Conservation (phyloP, 2,888 invertebrate species). For the Campaea margaritaria region DNA sequence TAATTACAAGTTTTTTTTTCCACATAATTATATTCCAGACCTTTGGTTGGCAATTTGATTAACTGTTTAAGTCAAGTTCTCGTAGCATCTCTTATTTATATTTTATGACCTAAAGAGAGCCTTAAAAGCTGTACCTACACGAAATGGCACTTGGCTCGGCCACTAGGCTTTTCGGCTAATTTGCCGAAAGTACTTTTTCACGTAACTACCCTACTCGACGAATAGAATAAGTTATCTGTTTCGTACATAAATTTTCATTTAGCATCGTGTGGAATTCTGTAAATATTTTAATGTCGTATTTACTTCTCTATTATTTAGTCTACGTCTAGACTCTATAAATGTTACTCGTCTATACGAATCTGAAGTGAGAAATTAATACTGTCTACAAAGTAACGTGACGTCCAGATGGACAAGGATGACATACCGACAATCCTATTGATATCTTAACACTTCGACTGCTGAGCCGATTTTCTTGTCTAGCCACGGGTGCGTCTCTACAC, state of each 20-base stretch:
- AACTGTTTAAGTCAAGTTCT: not conserved
- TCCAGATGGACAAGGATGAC: no score
- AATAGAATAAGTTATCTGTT: not conserved
- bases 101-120: slow-evolving; percentile 12
- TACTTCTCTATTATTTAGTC: not conserved
- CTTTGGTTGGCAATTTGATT: not conserved
- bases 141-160: slow-evolving; percentile 20
- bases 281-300: slow-evolving; percentile 12
- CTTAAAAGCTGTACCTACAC: slow-evolving; percentile 23
- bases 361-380: no score
- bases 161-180: slow-evolving; percentile 24
- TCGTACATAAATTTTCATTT: slow-evolving; percentile 28
- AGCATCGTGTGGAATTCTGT: not conserved
- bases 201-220: slow-evolving; percentile 15
- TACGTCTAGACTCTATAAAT: not conserved
- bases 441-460: no score
- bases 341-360: no score
- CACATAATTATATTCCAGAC: no score
- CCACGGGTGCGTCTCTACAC: no score
- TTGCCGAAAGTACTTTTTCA: slow-evolving; percentile 30
- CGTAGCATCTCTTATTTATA: slow-evolving; percentile 21
- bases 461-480: no score
- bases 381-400: no score
- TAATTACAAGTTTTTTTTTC: not conserved
- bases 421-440: no score